phyloP scores from a whole-genome alignment of 2,113 vertebrate species.

The Urocitellus parryii region DNA sequence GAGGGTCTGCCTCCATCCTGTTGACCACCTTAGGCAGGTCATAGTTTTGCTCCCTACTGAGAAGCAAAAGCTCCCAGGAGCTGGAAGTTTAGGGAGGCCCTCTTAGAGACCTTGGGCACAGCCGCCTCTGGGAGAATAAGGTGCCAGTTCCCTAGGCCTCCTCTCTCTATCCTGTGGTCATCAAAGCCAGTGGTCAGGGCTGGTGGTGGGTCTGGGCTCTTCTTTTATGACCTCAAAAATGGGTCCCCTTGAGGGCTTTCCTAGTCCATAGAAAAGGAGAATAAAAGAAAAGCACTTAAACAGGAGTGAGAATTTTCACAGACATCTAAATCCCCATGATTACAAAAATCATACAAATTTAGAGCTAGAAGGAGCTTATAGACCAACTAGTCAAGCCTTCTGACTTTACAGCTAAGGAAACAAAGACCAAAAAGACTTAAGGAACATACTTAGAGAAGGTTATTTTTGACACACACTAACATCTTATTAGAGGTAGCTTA shows the following conservation, averaged over 20 bases:
- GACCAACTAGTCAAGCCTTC: neutral
- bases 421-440: slow-evolving; percentile 27
- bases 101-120: neutral
- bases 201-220: neutral
- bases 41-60: neutral
- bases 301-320: slow-evolving; percentile 38
- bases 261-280: neutral
- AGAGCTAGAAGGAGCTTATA: neutral
- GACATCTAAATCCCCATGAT: neutral
- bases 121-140: neutral
- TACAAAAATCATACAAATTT: neutral
- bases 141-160: neutral
- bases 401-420: slow-evolving; percentile 37
- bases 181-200: neutral
- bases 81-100: too few relatives aligned
- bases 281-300: neutral
- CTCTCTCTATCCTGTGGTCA: neutral
- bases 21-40: neutral
- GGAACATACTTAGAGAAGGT: neutral
- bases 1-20: neutral
- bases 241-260: neutral
- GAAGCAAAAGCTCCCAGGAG: neutral
- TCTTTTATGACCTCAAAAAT: slow-evolving; percentile 25
- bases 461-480: neutral
- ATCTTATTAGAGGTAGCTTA: neutral